phyloP scores from a whole-genome alignment of 2,113 vertebrate species.

The Sceloporus tristichus region DNA sequence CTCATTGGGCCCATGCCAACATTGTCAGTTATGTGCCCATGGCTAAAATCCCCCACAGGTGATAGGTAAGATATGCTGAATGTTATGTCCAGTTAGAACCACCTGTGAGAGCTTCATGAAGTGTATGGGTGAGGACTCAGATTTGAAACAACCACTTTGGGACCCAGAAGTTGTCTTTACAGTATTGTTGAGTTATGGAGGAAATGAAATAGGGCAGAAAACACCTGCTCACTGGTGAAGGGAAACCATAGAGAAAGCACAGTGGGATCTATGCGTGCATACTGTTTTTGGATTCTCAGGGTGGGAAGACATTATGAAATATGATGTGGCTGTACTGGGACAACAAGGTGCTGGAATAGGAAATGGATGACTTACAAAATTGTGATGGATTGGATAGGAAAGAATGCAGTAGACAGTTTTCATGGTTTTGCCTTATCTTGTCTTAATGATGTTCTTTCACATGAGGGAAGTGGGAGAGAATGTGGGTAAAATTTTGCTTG shows the following conservation, averaged over 20 bases:
- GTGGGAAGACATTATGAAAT: neutral
- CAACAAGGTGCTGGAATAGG: constrained; percentile 37
- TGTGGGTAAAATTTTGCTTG: constrained; percentile 67
- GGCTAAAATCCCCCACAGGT: neutral
- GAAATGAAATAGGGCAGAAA: constrained; percentile 3
- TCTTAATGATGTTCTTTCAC: constrained; percentile 62
- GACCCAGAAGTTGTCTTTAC: neutral
- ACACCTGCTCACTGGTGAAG: constrained; percentile 5
- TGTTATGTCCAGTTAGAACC: neutral
- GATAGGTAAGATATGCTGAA: neutral
- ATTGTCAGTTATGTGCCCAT: neutral
- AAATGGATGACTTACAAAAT: constrained; percentile 28
- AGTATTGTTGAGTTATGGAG: neutral
- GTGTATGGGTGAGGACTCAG: neutral
- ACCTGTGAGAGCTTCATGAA: constrained; percentile 17
- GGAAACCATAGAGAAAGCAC: neutral
- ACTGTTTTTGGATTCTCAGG: neutral
- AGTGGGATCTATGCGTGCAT: neutral
- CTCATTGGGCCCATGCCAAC: neutral
- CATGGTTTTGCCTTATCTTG: constrained; percentile 62
- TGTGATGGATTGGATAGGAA: neutral
- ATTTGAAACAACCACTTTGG: constrained; percentile 1
- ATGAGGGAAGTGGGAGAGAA: constrained; percentile 69
- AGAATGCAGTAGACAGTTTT: constrained; percentile 42
- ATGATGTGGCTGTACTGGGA: neutral